Percentiles rank a stretch among this genome's conserved stretches.
phyloP scores from a whole-genome alignment of 2,113 vertebrate genomes.

The Vidua chalybeata region DNA sequence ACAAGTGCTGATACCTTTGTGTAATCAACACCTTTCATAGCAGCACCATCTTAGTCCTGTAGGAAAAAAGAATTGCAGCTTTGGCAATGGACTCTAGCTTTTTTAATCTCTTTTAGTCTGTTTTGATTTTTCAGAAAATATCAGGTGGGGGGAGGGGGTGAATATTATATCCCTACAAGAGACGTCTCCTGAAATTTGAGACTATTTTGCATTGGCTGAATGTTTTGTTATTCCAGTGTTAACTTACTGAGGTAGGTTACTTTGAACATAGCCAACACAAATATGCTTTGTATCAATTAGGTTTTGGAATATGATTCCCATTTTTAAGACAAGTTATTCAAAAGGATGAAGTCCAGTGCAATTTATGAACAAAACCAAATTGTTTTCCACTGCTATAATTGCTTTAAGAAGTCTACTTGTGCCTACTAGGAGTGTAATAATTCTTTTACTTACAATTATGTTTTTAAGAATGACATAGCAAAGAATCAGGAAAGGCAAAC shows the following conservation, averaged over 20 bases:
- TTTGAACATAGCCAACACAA: neutral
- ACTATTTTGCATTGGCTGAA: neutral
- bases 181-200: neutral
- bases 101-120: neutral
- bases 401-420: neutral
- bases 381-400: neutral
- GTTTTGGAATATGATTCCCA: neutral
- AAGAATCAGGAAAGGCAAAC: neutral
- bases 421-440: neutral
- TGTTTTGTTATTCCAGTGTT: neutral
- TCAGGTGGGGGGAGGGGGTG: fast-evolving
- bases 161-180: neutral
- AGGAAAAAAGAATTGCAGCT: neutral
- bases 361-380: neutral
- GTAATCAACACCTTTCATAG: neutral
- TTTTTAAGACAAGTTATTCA: neutral
- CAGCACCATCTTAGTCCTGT: neutral
- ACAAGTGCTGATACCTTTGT: neutral
- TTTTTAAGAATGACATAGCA: neutral
- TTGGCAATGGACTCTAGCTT: neutral
- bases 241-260: neutral
- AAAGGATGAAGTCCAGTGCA: neutral
- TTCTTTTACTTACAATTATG: neutral
- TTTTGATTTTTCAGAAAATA: neutral
- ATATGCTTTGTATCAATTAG: neutral